Conservation (phyloP, 2,888 invertebrate genomes). For the Enchytraeus crypticus region DNA sequence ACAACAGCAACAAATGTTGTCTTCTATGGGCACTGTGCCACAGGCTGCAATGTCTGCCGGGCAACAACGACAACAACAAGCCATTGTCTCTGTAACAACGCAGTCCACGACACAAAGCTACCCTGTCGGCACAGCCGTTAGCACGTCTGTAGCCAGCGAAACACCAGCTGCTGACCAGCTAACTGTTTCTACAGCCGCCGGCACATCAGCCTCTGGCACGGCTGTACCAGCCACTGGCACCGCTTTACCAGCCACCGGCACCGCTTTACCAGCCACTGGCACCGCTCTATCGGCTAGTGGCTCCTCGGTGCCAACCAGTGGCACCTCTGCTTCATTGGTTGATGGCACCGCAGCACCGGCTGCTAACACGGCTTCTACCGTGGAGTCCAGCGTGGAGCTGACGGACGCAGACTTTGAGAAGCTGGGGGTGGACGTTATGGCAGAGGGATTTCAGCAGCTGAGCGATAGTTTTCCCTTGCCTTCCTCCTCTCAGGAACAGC, state of each 20-base stretch:
- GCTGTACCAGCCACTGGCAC: background rate
- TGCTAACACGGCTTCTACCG: constrained; percentile 18
- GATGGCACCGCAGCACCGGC: constrained; percentile 32
- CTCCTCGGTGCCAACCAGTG: too few relatives aligned
- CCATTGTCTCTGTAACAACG: too few relatives aligned
- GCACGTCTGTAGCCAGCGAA: background rate
- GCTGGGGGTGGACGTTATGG: constrained; percentile 57
- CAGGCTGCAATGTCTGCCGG: too few relatives aligned
- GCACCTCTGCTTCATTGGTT: constrained; percentile 31
- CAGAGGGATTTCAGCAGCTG: constrained; percentile 14
- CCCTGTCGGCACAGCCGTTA: background rate
- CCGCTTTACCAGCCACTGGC: too few relatives aligned
- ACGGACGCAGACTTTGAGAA: constrained; percentile 59
- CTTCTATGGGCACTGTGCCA: too few relatives aligned
- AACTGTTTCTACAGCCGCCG: too few relatives aligned
- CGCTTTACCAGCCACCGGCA: too few relatives aligned
- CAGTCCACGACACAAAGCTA: too few relatives aligned
- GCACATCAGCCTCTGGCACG: too few relatives aligned
- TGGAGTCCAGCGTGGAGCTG: constrained; percentile 35
- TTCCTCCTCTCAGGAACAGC: background rate
- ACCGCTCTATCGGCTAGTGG: too few relatives aligned
- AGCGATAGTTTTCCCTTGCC: background rate
- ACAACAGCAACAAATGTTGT: constrained; percentile 22
- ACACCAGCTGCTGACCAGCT: too few relatives aligned
- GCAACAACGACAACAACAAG: too few relatives aligned